phyloP scores from a whole-genome alignment of 2,797 vertebrate species.

The Xenentodon cancila region DNA sequence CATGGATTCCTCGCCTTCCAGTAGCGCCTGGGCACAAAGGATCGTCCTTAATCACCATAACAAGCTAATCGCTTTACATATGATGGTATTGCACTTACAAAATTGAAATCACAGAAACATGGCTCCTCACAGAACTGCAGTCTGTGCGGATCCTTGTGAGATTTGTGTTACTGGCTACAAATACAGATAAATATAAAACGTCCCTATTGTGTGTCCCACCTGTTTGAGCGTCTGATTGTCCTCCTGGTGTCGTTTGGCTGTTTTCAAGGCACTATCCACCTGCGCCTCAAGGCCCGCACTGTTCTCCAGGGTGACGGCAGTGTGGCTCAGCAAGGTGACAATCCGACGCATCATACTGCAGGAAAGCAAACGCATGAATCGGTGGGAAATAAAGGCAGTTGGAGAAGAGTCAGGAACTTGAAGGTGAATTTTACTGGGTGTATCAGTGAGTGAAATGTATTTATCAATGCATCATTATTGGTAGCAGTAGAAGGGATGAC shows the following conservation, averaged over 20 bases:
- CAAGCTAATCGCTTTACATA: slow-evolving; percentile 5
- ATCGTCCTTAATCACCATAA: slow-evolving; percentile 14
- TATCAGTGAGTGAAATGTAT: background rate
- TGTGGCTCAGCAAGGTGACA: slow-evolving; percentile 88
- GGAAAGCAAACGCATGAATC: background rate
- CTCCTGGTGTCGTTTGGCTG: slow-evolving; percentile 87
- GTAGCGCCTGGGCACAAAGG: slow-evolving; percentile 65
- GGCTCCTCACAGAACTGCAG: no score
- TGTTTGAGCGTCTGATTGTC: slow-evolving; percentile 87
- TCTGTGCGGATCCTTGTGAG: no score
- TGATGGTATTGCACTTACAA: background rate
- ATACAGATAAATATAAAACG: background rate
- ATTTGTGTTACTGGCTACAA: no score
- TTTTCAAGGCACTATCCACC: slow-evolving; percentile 83
- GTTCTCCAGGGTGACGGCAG: slow-evolving; percentile 81
- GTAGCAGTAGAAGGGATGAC: background rate
- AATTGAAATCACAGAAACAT: no score
- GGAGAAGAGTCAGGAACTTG: background rate
- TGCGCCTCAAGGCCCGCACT: slow-evolving; percentile 83
- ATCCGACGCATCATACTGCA: slow-evolving; percentile 85
- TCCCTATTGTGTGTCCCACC: slow-evolving; percentile 71
- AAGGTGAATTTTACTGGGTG: background rate
- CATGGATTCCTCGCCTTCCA: slow-evolving; percentile 60
- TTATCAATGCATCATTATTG: no score
- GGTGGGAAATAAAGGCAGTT: background rate